Base-by-base conservation (phyloP, 2,113 vertebrate genomes). In the Halichoeres trimaculatus region DNA sequence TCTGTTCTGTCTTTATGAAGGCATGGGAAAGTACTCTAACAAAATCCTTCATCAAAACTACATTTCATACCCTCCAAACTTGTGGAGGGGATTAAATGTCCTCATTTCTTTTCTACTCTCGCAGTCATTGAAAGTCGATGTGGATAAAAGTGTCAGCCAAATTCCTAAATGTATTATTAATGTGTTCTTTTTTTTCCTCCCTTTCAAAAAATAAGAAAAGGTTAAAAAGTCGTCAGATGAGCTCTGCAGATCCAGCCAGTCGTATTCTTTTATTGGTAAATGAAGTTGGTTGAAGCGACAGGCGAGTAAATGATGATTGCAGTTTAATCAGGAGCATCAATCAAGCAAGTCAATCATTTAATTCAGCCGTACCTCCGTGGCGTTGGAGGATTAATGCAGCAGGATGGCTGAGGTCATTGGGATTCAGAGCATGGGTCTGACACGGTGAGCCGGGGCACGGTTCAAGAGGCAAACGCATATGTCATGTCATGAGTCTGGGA, bases 101-200 rank as follows among this genome's bases (percentile, higher is more conserved):
- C 79, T 87, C 64, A 76, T 83, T 80, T 70, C 48, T 74, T 81
- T 82, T 86, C 58, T 52, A 14, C 66, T 78, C 54, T 73, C 10
- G 17, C 67, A 78, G 69, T 72, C 74, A 70, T 51, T 87, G 64
- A 75, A 78, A 86, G 78, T 77, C 59, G 17, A 36, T 74, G 70
- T 71, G 89, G 89, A 89, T 85, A 75, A 89, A 86, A 81, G 57
- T 83, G 86, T 85, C 76, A 83, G 59, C 69, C 71, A 79, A 84
- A 81, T 34, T 63, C 67, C 64, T 34, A 60, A 75, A 87, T 86
- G 69, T 68, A 86, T 78, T 80, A 81, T 76, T 71, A 85, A 80
- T 81, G 58, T 85, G 34, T 83, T 78, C 30, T 76, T 86, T 83
- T 73, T 76, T 86, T 83, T 73, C 63, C 60, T 51, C 22, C 30